Conservation (phyloP, 23 tunicate species). For the Oikopleura dioica region DNA sequence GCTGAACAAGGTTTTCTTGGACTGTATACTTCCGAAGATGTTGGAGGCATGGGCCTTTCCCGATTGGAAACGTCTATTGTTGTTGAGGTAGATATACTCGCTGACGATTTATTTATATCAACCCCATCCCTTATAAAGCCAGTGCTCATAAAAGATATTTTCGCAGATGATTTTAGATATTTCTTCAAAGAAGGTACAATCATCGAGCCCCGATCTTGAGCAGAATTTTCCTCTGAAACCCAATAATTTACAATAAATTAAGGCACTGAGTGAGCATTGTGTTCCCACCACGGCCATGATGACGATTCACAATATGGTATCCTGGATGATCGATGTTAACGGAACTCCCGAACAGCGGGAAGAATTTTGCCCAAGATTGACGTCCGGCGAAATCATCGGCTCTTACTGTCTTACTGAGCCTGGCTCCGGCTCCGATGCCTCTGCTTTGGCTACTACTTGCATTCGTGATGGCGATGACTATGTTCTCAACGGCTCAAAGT, state of each 20-base stretch:
- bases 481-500: constrained; percentile 66
- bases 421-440: constrained; percentile 97
- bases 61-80: constrained; percentile 69
- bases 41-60: constrained; percentile 71
- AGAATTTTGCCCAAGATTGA: constrained; percentile 27
- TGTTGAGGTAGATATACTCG: no score
- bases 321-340: constrained; percentile 73
- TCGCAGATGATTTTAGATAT: no score
- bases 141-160: no score
- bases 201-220: no score
- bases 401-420: constrained; percentile 97
- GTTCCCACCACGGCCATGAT: constrained; percentile 88
- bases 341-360: constrained; percentile 55
- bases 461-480: constrained; percentile 46
- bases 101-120: no score
- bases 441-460: constrained; percentile 65
- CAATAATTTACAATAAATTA: no score
- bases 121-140: no score
- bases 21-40: constrained; percentile 39
- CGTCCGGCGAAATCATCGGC: constrained; percentile 43
- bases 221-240: no score
- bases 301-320: constrained; percentile 89
- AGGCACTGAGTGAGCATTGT: constrained; percentile 74
- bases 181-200: no score
- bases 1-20: constrained; percentile 82